Evolutionary conservation across 2,888 invertebrate genomes (phyloP).

Genomic region (Acleris emargana): DNA sequence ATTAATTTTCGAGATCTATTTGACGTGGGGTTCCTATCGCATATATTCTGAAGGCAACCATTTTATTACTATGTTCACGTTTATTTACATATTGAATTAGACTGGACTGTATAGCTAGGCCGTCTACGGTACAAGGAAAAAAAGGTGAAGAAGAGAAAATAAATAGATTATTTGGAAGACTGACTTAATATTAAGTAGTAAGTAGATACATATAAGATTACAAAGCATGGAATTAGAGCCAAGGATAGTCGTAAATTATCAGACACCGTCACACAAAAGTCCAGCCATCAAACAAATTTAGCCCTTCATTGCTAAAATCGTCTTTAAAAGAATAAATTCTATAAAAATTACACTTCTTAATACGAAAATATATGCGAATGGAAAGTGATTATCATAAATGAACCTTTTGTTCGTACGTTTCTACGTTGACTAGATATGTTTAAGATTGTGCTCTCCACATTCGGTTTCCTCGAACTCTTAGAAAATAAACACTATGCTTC

Average conservation of each 20-base stretch:
- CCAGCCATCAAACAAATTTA: slow-evolving; percentile 14
- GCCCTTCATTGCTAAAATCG: slow-evolving; percentile 18
- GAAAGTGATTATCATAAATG: slow-evolving; percentile 66
- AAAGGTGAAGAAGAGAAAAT: background rate
- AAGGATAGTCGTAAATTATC: background rate
- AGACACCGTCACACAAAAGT: background rate
- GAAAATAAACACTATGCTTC: slow-evolving; percentile 76
- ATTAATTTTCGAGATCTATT: slow-evolving; percentile 71
- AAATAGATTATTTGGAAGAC: slow-evolving; percentile 26
- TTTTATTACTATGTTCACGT: slow-evolving; percentile 35
- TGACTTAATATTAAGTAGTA: slow-evolving; percentile 19
- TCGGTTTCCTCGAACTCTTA: slow-evolving; percentile 56
- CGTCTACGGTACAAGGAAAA: slow-evolving; percentile 16
- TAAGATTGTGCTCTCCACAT: slow-evolving; percentile 71
- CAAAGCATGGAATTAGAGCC: no score
- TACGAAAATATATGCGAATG: slow-evolving; percentile 78
- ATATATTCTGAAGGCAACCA: slow-evolving; percentile 64
- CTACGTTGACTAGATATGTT: slow-evolving; percentile 83
- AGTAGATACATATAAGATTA: background rate
- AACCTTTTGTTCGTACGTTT: slow-evolving; percentile 61
- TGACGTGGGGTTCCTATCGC: slow-evolving; percentile 70
- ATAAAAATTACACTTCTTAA: slow-evolving; percentile 42
- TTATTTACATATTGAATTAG: slow-evolving; percentile 29
- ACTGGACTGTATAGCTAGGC: slow-evolving; percentile 34
- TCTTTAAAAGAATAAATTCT: slow-evolving; percentile 35